Base-by-base conservation (phyloP, 2,797 vertebrate genomes). In the Danio aesculapii region DNA sequence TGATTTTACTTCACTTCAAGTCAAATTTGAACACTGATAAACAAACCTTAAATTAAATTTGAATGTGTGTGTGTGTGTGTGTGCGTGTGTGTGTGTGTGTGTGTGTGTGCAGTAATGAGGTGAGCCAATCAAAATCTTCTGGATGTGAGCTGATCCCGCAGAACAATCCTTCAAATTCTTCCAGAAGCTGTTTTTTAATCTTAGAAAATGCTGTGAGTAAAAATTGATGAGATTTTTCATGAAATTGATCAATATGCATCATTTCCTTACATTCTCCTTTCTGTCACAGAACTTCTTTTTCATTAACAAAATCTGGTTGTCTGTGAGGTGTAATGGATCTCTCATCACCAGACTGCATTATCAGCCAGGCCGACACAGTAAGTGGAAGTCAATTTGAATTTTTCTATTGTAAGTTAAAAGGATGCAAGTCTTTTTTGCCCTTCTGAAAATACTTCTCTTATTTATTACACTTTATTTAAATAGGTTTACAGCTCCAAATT, bases 171-270 rank as follows among this genome's bases (percentile, higher is more conserved):
- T 50, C 16, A 17, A 30, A 66, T 43, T 71, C 76, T 59, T 58
- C 46, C 17, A 80, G 84, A 73, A 84, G 88, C 70, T 94, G 93
- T 82, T 91, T 75, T 50, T 50, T 93, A 50, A 53, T 66, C 59
- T 91, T 91, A 84, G 58, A 84, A 30, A 43, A 63, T 0, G 0
- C 3, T 5, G 92, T 93, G 84, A 92, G 90, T 39, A 55, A 16
- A 68, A 49, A 66, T 59, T 4, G 12, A 75, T 9, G 82, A 5
- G 12, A 43, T 64, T 6, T 61, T 75, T 6, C 44, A 21, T 1
- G 0, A 4, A 52, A n/a, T 21, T 68, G 55, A 2, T 30, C 16
- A 63, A 61, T 8, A 43, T 43, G 43, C 1, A 12, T 44, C 52
- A 11, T 50, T 39, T 61, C 19, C 47, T 59, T 77, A 44, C 6